These are phyloP conservation scores for Cossypha dichroa DNA, from an alignment of 2,797 vertebrate species.

Conservation along the genomic window DNA sequence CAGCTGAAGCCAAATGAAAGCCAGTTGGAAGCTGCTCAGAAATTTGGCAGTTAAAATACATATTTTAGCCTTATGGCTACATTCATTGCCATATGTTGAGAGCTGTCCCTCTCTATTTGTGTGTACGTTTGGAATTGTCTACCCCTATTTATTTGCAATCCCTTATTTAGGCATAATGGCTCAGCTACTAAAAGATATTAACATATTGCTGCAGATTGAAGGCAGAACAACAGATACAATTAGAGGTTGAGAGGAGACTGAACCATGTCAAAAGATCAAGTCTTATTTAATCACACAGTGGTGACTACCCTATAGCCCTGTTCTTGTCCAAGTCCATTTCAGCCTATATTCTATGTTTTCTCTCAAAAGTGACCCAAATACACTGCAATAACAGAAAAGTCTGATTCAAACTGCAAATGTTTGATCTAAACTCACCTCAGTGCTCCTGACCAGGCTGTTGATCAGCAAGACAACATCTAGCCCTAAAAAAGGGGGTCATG, in stretches of 20 bases:
- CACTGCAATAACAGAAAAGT: not conserved
- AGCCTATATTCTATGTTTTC: not conserved
- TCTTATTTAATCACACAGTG: not conserved
- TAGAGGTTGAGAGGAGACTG: constrained; percentile 23
- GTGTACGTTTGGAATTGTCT: constrained; percentile 44
- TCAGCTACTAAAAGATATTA: constrained; percentile 31
- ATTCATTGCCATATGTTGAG: constrained; percentile 56
- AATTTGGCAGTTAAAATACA: constrained; percentile 52
- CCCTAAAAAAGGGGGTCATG: not conserved
- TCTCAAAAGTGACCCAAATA: not conserved
- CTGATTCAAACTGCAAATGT: not conserved
- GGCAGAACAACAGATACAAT: constrained; percentile 27
- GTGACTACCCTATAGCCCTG: not conserved
- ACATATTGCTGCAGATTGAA: constrained; percentile 49
- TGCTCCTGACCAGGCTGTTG: not conserved
- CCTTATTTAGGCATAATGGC: constrained; percentile 50
- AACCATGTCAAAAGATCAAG: constrained; percentile 36
- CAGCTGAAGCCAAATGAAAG: constrained; percentile 22
- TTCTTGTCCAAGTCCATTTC: not conserved
- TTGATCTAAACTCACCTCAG: not conserved
- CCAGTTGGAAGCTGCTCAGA: constrained; percentile 30
- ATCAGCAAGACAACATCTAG: not conserved
- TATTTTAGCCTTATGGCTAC: constrained; percentile 47
- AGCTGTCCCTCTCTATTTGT: constrained; percentile 63
- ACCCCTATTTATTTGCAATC: constrained; percentile 45